Evolutionary conservation across 2,888 invertebrate genomes (phyloP).

Genomic region (Microdon myrmicae): DNA sequence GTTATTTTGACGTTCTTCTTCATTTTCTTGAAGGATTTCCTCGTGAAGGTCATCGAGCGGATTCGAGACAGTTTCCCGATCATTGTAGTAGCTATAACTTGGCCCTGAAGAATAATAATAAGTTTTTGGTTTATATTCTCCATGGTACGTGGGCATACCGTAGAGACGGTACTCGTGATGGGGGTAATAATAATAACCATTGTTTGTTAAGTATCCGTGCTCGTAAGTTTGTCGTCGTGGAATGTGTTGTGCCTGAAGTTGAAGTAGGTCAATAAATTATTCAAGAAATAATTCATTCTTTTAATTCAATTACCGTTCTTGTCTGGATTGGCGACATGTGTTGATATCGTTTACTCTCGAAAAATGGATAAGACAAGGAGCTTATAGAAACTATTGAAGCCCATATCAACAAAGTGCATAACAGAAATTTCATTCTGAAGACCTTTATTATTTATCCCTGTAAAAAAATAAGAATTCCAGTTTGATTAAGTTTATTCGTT

Average conservation of each 20-base stretch:
- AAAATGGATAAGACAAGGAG: conserved; percentile 47
- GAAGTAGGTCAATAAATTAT: neutral
- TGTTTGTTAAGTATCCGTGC: conserved; percentile 38
- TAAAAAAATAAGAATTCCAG: too few species aligned
- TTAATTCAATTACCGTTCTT: conserved; percentile 27
- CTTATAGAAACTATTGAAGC: conserved; percentile 21
- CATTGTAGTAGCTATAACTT: conserved; percentile 66
- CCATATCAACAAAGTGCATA: conserved; percentile 12
- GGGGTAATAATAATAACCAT: conserved; percentile 53
- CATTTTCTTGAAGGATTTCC: conserved; percentile 72
- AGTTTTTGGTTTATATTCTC: conserved; percentile 60
- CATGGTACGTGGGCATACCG: conserved; percentile 56
- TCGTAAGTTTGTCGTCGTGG: conserved; percentile 23
- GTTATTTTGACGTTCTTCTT: conserved; percentile 67
- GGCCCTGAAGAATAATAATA: conserved; percentile 68
- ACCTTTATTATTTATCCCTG: neutral
- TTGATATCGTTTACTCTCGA: conserved; percentile 54
- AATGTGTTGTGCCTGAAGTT: conserved; percentile 20
- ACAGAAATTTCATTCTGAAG: conserved; percentile 22
- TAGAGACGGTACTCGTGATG: conserved; percentile 53
- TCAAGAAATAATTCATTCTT: conserved; percentile 8
- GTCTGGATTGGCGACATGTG: conserved; percentile 30
- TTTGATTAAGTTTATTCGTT: too few species aligned
- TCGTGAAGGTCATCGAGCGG: conserved; percentile 71
- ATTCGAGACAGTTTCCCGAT: conserved; percentile 64